phyloP scores from a whole-genome alignment of 2,113 vertebrate genomes.

The Mus spicilegus region DNA sequence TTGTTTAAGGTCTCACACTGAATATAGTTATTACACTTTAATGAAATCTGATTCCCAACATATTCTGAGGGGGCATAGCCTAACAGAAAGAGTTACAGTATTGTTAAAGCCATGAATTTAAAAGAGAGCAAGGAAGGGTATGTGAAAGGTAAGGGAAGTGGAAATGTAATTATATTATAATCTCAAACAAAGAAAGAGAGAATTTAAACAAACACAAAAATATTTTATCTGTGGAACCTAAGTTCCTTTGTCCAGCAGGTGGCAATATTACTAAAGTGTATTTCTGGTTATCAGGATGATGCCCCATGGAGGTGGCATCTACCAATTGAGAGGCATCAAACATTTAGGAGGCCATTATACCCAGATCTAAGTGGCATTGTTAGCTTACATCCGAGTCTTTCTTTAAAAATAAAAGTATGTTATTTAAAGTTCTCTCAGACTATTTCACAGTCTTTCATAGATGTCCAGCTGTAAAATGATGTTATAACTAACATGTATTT shows the following conservation, averaged over 20 bases:
- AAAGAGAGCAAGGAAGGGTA: not conserved
- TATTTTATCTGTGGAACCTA: not conserved
- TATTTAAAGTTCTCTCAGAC: not conserved
- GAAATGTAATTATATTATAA: not conserved
- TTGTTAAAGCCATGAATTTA: not conserved
- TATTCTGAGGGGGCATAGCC: too few species aligned
- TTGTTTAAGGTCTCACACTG: not conserved
- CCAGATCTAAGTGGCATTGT: not conserved
- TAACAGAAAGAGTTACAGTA: too few species aligned
- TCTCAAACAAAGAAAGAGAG: not conserved
- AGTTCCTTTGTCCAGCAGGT: not conserved
- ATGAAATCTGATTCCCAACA: not conserved
- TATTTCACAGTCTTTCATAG: not conserved
- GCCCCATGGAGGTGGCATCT: not conserved
- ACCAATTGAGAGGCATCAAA: too few species aligned
- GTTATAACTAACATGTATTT: not conserved
- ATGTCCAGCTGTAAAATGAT: not conserved
- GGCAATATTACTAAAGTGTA: not conserved
- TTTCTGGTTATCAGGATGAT: not conserved
- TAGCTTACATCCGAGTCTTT: not conserved
- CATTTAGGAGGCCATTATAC: not conserved
- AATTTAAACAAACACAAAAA: not conserved
- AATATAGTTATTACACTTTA: not conserved
- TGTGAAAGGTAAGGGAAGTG: not conserved
- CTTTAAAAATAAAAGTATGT: not conserved